Evolutionary conservation across 2,113 vertebrate species (phyloP).

Genomic region (Ailuropoda melanoleuca): DNA sequence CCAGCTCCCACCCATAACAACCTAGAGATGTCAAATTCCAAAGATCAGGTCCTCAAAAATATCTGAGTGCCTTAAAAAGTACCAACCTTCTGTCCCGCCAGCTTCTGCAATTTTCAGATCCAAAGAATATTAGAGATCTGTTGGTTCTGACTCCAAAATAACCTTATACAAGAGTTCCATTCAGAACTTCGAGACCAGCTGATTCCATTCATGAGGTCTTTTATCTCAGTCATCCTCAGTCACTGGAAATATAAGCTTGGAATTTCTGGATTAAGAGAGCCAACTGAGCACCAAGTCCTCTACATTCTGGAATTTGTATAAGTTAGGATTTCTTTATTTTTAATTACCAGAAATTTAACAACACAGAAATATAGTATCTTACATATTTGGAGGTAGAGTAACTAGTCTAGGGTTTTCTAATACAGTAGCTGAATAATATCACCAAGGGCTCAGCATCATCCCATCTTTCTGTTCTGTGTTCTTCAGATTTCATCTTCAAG

Average conservation of each 20-base stretch:
- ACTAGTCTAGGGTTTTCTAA: neutral
- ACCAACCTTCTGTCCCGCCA: neutral
- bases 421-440: neutral
- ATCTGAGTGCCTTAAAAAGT: neutral
- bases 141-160: neutral
- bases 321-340: neutral
- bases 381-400: neutral
- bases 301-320: neutral
- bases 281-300: neutral
- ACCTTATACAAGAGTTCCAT: neutral
- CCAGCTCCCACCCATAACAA: neutral
- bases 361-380: neutral
- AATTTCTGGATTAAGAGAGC: neutral
- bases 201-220: neutral
- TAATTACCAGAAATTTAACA: neutral
- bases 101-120: slow-evolving; percentile 28
- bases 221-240: neutral
- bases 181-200: slow-evolving; percentile 41
- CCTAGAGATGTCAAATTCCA: neutral
- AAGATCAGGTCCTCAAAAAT: neutral
- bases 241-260: neutral
- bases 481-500: neutral
- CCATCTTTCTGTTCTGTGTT: neutral
- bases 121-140: slow-evolving; percentile 30
- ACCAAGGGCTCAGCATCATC: neutral